Conservation (phyloP, 1,140 invertebrate genomes). For the Formica exsecta region DNA sequence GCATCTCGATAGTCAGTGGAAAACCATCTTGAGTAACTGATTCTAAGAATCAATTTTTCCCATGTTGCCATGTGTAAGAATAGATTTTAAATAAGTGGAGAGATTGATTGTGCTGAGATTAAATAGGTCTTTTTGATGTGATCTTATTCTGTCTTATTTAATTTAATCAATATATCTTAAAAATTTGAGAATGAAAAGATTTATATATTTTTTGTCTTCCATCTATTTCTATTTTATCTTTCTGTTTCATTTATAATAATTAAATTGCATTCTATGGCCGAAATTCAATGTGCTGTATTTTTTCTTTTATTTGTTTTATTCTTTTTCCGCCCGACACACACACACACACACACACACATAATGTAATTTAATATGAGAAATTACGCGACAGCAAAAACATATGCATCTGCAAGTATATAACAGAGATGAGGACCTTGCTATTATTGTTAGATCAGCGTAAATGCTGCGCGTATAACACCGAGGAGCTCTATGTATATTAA, state of each 20-base stretch:
- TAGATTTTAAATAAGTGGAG: conserved; percentile 23
- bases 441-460: conserved; percentile 41
- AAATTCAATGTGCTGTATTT: background rate
- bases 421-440: conserved; percentile 11
- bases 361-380: background rate
- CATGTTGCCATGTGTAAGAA: conserved; percentile 25
- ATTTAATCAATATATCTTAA: background rate
- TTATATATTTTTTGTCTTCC: no score
- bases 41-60: conserved; percentile 35
- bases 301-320: conserved; percentile 4
- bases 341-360: background rate
- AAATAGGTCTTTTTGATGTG: no score
- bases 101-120: background rate
- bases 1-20: background rate
- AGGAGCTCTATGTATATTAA: conserved; percentile 10
- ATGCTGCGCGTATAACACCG: background rate
- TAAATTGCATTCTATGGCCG: background rate
- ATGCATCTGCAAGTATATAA: background rate
- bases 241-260: conserved; percentile 8
- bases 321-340: background rate
- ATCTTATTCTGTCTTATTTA: background rate
- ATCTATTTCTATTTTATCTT: background rate
- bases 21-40: background rate
- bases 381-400: background rate
- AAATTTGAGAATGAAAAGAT: background rate